A percentile compares a stretch with the other conserved stretches of the same genome.
These are phyloP conservation scores for Spodoptera litura DNA, from an alignment of 1,140 invertebrate genomes.

Conservation along the genomic window DNA sequence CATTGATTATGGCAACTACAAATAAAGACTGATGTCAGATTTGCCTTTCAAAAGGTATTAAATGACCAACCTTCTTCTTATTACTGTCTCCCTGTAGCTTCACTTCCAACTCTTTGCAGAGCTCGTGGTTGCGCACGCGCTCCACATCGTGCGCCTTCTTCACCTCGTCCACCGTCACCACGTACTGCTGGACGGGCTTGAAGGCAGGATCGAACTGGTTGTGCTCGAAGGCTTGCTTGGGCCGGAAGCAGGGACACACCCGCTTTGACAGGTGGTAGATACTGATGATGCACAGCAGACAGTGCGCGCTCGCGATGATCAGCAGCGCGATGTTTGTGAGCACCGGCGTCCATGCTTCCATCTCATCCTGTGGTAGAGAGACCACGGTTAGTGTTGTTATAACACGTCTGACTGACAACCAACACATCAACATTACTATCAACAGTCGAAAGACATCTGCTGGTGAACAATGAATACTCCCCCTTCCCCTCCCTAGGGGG, in stretches of 20 bases:
- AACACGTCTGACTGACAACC: too few relatives aligned
- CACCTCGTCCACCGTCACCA: slow-evolving; percentile 73
- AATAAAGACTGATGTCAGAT: too few relatives aligned
- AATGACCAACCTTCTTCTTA: slow-evolving; percentile 64
- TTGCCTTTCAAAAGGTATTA: too few relatives aligned
- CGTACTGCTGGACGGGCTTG: slow-evolving; percentile 71
- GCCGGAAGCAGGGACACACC: slow-evolving; percentile 86
- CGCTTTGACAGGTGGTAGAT: slow-evolving; percentile 86
- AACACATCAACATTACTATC: too few relatives aligned
- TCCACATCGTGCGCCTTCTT: slow-evolving; percentile 70
- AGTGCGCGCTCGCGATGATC: slow-evolving; percentile 84
- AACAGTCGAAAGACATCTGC: too few relatives aligned
- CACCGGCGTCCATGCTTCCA: slow-evolving; percentile 85
- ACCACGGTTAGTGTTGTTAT: not conserved
- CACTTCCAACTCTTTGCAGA: slow-evolving; percentile 77
- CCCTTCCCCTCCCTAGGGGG: too few relatives aligned
- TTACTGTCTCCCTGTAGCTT: slow-evolving; percentile 74
- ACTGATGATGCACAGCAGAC: slow-evolving; percentile 84
- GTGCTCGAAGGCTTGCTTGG: slow-evolving; percentile 82
- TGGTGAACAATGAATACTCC: too few relatives aligned
- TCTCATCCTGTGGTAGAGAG: slow-evolving; percentile 68
- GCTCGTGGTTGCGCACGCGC: slow-evolving; percentile 70
- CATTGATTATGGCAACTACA: too few relatives aligned
- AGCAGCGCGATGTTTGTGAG: slow-evolving; percentile 87
- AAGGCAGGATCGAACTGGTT: slow-evolving; percentile 82